Evolutionary conservation across 2,888 invertebrate species (phyloP), one percentile per base, ranked within the genome.

Genomic region (Lacanobia wlatinum): DNA sequence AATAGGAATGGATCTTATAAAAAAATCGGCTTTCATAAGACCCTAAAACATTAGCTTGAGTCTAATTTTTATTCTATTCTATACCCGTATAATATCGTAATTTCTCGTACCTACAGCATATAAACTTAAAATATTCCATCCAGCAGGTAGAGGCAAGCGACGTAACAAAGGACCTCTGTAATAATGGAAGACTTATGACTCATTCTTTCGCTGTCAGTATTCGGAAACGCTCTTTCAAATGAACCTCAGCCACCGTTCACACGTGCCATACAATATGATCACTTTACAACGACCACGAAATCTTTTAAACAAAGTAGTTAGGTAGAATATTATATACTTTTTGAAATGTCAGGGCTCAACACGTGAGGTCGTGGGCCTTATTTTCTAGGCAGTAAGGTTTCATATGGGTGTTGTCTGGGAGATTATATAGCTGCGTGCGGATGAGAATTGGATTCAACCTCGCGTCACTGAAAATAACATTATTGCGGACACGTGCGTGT

Each of bases 351-450:
- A 77, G 64, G 82, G 84, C 65, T 62, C 60, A 55, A 72, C 84
- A 80, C 82, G 80, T 84, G 80, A 74, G 73, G 72, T 59, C 72
- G 21, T 78, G 52, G 71, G 82, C 89, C 88, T 90, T 93, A 90
- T 92, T 90, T 84, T 87, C 84, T 81, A 74, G 84, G 84, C 80
- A 81, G 88, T 94, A 95, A 89, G 94, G 94, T 93, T 94, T 94
- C 92, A 79, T 93, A 89, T 94, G 76, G 84, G 77, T 76, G 83
- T 82, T 85, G 88, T 84, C 84, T 85, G 87, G 63, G 90, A 87
- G 83, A 90, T 94, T 94, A 89, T 94, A 95, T 92, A 95, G 95
- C 94, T 94, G 94, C 94, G 88, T 88, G 83, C 86, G 87, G 87
- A 89, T 91, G 90, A 87, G 91, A 92, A 92, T 94, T 91, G 93